These are phyloP conservation scores for Chionomys nivalis DNA, from an alignment of 2,113 vertebrate species.

Conservation along the genomic window DNA sequence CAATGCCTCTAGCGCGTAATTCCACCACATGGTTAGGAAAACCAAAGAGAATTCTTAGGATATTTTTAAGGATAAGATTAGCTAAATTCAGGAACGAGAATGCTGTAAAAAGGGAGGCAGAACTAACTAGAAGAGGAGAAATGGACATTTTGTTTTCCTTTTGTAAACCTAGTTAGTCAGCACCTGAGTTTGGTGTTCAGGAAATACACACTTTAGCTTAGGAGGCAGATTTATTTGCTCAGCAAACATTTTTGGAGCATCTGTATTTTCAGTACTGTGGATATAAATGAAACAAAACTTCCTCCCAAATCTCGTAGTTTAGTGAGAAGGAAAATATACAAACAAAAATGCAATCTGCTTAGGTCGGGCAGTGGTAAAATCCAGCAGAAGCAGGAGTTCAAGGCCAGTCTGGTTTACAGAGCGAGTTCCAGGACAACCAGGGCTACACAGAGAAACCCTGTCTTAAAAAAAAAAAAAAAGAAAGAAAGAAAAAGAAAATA, in stretches of 20 bases:
- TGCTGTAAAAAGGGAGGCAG: neutral
- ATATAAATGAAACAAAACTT: neutral
- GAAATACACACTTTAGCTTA: neutral
- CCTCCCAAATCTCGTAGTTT: neutral
- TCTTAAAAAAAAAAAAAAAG: no score
- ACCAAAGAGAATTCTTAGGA: neutral
- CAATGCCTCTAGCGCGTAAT: neutral
- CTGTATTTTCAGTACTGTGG: neutral
- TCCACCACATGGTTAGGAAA: neutral
- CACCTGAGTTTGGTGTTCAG: neutral
- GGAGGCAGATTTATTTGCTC: neutral
- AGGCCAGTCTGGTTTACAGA: no score
- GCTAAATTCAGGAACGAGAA: neutral
- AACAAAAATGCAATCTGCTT: slow-evolving; percentile 12
- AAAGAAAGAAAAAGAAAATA: no score
- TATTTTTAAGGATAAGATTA: neutral
- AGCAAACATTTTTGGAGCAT: neutral
- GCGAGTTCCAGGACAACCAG: no score
- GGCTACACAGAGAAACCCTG: no score
- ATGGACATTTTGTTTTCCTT: neutral
- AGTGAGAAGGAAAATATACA: neutral
- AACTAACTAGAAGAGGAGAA: neutral
- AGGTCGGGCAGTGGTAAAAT: neutral
- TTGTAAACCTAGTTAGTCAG: neutral
- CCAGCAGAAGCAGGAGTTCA: no score